These are phyloP conservation scores for Grapholita molesta DNA, from an alignment of 1,140 invertebrate genomes.

Conservation along the genomic window DNA sequence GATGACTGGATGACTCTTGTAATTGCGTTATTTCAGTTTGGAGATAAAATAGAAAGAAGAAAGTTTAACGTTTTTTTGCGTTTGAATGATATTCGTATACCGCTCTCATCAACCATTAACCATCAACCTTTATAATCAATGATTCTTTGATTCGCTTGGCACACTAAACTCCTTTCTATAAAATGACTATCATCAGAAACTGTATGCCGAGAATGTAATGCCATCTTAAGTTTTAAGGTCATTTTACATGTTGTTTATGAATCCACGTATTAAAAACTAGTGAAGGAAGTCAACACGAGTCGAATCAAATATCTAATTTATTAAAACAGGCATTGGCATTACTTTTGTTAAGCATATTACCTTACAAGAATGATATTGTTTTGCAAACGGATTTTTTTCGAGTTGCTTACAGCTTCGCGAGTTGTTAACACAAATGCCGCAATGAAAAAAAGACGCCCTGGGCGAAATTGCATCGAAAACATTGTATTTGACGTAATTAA, in stretches of 20 bases:
- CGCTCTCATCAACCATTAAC: slow-evolving; percentile 4
- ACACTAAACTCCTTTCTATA: slow-evolving; percentile 16
- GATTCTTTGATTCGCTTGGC: not conserved
- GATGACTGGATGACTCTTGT: not conserved
- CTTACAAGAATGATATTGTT: too few relatives aligned
- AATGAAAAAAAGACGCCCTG: too few relatives aligned
- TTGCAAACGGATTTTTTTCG: too few relatives aligned
- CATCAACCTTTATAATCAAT: slow-evolving; percentile 15
- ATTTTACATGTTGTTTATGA: not conserved
- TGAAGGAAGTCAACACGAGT: not conserved
- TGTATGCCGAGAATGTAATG: not conserved
- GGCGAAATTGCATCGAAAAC: not conserved
- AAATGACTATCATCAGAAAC: slow-evolving; percentile 4
- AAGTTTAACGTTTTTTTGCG: not conserved
- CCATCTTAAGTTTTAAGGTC: not conserved
- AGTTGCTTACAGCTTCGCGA: too few relatives aligned
- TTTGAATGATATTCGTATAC: not conserved
- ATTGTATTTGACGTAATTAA: not conserved
- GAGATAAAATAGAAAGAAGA: not conserved
- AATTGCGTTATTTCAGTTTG: not conserved
- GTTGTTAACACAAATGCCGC: too few relatives aligned
- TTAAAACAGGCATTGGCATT: too few relatives aligned
- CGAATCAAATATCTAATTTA: too few relatives aligned
- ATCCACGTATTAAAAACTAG: not conserved
- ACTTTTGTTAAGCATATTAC: too few relatives aligned